A percentile compares a stretch with the other conserved stretches of the same genome.
These are phyloP conservation scores for Beaufortia kweichowensis DNA, from an alignment of 2,113 vertebrate genomes.

Conservation along the genomic window DNA sequence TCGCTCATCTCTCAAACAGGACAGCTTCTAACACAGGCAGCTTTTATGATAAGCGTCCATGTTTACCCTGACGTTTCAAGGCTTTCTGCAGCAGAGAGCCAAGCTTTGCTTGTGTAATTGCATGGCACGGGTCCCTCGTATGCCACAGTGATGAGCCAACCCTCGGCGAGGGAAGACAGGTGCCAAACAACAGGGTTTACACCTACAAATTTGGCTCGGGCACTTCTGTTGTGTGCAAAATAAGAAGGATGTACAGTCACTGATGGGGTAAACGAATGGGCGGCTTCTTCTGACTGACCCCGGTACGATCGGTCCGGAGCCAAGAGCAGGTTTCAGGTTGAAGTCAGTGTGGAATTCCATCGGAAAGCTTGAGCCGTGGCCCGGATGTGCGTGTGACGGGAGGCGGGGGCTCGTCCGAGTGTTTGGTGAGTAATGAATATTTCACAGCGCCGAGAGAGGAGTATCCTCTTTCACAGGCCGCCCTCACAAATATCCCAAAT, in stretches of 20 bases:
- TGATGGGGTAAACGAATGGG: not conserved
- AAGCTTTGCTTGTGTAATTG: conserved; percentile 36
- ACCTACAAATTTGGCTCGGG: conserved; percentile 21
- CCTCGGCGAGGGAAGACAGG: conserved; percentile 32
- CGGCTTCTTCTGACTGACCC: not conserved
- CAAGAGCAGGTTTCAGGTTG: conserved; percentile 45
- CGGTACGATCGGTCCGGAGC: not conserved
- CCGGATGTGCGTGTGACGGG: conserved; percentile 9
- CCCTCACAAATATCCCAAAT: conserved; percentile 43
- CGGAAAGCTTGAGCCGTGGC: conserved; percentile 15
- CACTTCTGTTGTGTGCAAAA: not conserved
- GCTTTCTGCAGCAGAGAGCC: not conserved
- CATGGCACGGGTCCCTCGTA: conserved; percentile 30
- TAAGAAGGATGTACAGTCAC: not conserved
- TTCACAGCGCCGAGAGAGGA: conserved; percentile 39
- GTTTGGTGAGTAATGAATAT: conserved; percentile 51
- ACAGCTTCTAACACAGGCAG: not conserved
- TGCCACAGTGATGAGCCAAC: conserved; percentile 25
- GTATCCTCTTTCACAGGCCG: conserved; percentile 39
- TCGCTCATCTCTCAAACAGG: not conserved
- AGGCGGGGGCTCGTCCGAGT: conserved; percentile 28
- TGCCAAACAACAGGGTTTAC: conserved; percentile 34
- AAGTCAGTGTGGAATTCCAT: conserved; percentile 54
- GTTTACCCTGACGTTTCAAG: conserved; percentile 23
- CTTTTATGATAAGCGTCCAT: conserved; percentile 7